Conservation (phyloP, 2,797 vertebrate genomes). For the Typhlichthys subterraneus region DNA sequence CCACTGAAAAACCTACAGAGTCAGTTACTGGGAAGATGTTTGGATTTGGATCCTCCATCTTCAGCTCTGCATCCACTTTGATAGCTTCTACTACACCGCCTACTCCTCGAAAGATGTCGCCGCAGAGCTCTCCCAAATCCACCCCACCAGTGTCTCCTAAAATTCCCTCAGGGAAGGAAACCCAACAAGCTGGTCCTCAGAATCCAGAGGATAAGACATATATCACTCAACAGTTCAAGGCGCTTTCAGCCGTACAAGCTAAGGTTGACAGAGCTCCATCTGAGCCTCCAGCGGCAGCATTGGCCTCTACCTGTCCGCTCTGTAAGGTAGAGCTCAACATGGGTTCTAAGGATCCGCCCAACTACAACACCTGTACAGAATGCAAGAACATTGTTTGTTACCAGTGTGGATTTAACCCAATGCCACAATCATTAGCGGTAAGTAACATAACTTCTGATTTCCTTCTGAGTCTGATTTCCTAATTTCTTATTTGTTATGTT, state of each 20-base stretch:
- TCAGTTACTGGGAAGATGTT: conserved; percentile 90
- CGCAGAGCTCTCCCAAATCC: conserved; percentile 76
- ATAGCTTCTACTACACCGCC: conserved; percentile 83
- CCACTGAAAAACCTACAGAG: conserved; percentile 81
- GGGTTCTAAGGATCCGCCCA: conserved; percentile 82
- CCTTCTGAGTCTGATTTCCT: background rate
- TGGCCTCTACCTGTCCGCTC: conserved; percentile 81
- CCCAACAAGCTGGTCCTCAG: conserved; percentile 58
- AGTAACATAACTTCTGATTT: conserved; percentile 34
- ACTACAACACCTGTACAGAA: conserved; percentile 90
- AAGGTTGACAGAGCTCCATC: conserved; percentile 40
- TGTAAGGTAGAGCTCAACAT: conserved; percentile 89
- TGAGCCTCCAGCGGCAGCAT: conserved; percentile 44
- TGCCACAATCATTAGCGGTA: conserved; percentile 85
- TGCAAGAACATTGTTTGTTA: conserved; percentile 91
- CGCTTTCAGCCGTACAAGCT: conserved; percentile 41
- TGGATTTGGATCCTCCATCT: conserved; percentile 91
- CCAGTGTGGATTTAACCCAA: conserved; percentile 97
- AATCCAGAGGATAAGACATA: conserved; percentile 37
- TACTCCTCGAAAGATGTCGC: conserved; percentile 33
- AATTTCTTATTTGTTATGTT: background rate
- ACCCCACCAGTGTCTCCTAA: conserved; percentile 76
- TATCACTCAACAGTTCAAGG: conserved; percentile 54
- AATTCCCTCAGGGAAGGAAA: conserved; percentile 66
- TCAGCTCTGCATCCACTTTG: conserved; percentile 90